Percentiles rank a stretch among this genome's conserved stretches.
These are phyloP conservation scores for Trypoxylon attenuatum DNA, from an alignment of 2,888 invertebrate genomes.

Conservation along the genomic window DNA sequence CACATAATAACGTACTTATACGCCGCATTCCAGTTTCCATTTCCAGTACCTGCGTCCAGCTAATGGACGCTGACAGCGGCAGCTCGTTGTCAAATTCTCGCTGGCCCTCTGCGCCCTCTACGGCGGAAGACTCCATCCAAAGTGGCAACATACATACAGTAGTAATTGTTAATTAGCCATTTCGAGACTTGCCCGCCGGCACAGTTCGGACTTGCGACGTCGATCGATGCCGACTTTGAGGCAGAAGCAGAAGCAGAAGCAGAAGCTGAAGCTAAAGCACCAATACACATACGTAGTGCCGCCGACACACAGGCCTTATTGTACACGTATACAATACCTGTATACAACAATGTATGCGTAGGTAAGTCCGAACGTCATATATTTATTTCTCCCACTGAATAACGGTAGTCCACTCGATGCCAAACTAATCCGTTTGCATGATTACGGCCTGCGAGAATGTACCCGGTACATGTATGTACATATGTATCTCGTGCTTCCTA, in stretches of 20 bases:
- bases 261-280: too few relatives aligned
- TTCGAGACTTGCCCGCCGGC: conserved; percentile 2
- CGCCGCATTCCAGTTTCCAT: too few relatives aligned
- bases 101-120: too few relatives aligned
- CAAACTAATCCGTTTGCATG: conserved; percentile 12
- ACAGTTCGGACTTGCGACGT: not conserved
- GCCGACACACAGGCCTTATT: too few relatives aligned
- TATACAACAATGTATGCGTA: too few relatives aligned
- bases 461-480: too few relatives aligned
- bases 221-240: not conserved
- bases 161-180: not conserved
- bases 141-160: not conserved
- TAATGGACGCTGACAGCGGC: not conserved
- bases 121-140: not conserved
- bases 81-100: not conserved
- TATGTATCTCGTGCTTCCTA: not conserved
- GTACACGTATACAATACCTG: too few relatives aligned
- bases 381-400: conserved; percentile 28
- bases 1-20: not conserved
- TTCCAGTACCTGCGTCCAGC: not conserved
- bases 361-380: conserved; percentile 15
- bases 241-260: not conserved
- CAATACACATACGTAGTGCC: too few relatives aligned
- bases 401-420: conserved; percentile 14
- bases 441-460: conserved; percentile 6